A percentile compares a stretch with the other conserved stretches of the same genome.
These are phyloP conservation scores for Actinemys pallida DNA, from an alignment of 2,113 vertebrate species.

Conservation along the genomic window DNA sequence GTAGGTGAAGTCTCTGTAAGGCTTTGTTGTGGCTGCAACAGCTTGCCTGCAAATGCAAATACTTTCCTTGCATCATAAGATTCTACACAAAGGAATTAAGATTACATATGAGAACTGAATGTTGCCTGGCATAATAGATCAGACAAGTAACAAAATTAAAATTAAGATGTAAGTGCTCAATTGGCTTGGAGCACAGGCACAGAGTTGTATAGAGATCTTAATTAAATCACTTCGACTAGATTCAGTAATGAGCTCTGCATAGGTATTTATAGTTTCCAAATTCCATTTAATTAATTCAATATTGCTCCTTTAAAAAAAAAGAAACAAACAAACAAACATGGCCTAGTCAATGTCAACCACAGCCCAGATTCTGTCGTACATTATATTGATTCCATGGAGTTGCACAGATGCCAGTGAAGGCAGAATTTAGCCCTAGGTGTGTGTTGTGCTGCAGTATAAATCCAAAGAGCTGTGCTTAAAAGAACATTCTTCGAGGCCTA, in stretches of 20 bases:
- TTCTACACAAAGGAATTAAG: accelerated
- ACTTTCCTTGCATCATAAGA: accelerated
- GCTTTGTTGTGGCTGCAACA: background rate
- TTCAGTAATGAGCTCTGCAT: background rate
- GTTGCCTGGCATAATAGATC: background rate
- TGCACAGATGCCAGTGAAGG: background rate
- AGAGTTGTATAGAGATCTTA: background rate
- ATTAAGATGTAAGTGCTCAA: accelerated
- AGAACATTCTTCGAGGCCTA: background rate
- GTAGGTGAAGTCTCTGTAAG: accelerated
- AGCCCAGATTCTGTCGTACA: background rate
- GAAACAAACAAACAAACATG: background rate
- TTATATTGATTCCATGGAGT: accelerated
- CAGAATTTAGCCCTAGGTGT: background rate
- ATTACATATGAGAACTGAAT: background rate
- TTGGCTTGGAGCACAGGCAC: background rate
- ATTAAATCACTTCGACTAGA: background rate
- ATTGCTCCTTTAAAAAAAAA: background rate
- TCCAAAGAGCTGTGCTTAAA: background rate
- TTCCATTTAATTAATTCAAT: accelerated
- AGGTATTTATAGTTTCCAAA: accelerated
- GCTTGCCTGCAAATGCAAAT: background rate
- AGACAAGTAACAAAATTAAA: background rate
- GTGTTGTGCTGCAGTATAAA: background rate
- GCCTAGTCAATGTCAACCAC: background rate